Base-by-base conservation (phyloP, 2,797 vertebrate species). In the Falco naumanni region DNA sequence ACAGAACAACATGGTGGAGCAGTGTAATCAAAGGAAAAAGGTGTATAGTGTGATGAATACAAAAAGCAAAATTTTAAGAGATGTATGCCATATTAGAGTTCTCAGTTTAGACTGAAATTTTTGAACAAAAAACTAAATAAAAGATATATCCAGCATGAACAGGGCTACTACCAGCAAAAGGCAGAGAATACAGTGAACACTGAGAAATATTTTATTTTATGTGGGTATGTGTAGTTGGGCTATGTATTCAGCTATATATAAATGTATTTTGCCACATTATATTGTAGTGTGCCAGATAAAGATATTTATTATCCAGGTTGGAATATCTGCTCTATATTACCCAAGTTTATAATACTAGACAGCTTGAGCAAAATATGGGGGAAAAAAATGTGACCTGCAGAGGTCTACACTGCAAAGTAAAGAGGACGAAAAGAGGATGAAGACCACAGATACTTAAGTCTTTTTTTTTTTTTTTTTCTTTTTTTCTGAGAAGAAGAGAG, bases 401-500 rank as follows among this genome's bases (percentile, higher is more conserved):
- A 54, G 19, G 11, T 34, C 56, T 91, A 59, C 2, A 13, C 4
- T 19, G 47, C 11, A 59, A 89, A 84, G 13, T 37, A 61, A 63
- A 63, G 65, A 61, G 13, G 61, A 84, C 79, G 37, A 39, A 39
- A 39, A 39, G 37, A 39, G 37, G 37, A 39, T 39, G 37, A 92
- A 19, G 11, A 28, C 11, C 3, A 2, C 5, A 83, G 22, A 21
- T 8, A 45, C 12, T 29, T 31, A 24, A 26, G 4, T 5, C 0
- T 14, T 33, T 90, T 87, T 79, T 59, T 41, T 41, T 39, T 41
- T 41, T 41, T 41, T 41, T 41, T 41, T 41, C 6, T 41, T 41
- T 41, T 41, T 11, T 80, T 61, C n/a, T n/a, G 8, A 54, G 24
- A 79, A 53, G n/a, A 77, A n/a, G 21, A 82, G 13, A 50, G 26